These are phyloP conservation scores for Laothoe populi DNA, from an alignment of 2,888 invertebrate genomes.

Conservation along the genomic window DNA sequence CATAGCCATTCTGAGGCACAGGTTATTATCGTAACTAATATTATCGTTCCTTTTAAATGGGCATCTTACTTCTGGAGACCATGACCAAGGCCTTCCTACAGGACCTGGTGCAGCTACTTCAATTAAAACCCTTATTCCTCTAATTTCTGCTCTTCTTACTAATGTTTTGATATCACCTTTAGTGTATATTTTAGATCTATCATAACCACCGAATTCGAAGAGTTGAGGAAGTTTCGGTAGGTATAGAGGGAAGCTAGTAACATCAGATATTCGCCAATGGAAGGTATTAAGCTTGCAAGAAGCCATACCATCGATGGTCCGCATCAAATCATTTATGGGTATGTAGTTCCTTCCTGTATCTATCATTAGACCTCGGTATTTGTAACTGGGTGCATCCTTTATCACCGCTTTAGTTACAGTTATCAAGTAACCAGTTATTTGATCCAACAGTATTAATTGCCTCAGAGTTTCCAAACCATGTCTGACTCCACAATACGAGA, in stretches of 20 bases:
- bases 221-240: slow-evolving; percentile 89
- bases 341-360: slow-evolving; percentile 96
- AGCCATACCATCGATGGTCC: slow-evolving; percentile 93
- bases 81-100: slow-evolving; percentile 93
- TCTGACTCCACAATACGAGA: slow-evolving; percentile 89
- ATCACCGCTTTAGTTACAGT: slow-evolving; percentile 86
- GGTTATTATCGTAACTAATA: slow-evolving; percentile 87
- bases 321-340: slow-evolving; percentile 88
- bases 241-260: slow-evolving; percentile 94
- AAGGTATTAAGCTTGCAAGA: slow-evolving; percentile 94
- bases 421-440: slow-evolving; percentile 85
- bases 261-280: slow-evolving; percentile 95
- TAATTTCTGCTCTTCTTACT: slow-evolving; percentile 89
- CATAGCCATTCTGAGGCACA: slow-evolving; percentile 90
- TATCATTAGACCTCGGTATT: slow-evolving; percentile 93
- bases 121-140: slow-evolving; percentile 93
- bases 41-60: slow-evolving; percentile 47
- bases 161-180: slow-evolving; percentile 88
- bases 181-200: slow-evolving; percentile 89
- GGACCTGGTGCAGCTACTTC: slow-evolving; percentile 96
- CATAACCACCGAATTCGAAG: slow-evolving; percentile 92
- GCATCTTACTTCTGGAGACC: slow-evolving; percentile 86
- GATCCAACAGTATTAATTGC: slow-evolving; percentile 90
- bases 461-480: slow-evolving; percentile 90
- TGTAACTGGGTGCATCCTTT: slow-evolving; percentile 90